Conservation (phyloP, 2,888 invertebrate species). For the Liodrosophila aerea region DNA sequence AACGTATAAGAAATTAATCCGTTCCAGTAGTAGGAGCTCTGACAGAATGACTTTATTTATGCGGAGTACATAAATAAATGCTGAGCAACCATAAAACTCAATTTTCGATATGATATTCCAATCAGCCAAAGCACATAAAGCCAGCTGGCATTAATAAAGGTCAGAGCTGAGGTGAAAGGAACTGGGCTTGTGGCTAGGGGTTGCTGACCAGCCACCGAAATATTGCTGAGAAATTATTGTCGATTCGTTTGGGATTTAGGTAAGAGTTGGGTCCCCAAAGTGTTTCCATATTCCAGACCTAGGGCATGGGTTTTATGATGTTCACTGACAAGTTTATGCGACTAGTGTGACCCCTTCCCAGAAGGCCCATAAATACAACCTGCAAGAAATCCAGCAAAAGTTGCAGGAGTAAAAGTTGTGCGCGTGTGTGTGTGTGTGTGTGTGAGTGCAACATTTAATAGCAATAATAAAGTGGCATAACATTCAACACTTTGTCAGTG, state of each 20-base stretch:
- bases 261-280: slow-evolving; percentile 24
- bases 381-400: slow-evolving; percentile 33
- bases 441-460: slow-evolving; percentile 48
- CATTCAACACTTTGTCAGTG: slow-evolving; percentile 76
- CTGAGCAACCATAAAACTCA: slow-evolving; percentile 55
- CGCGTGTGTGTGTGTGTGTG: background rate
- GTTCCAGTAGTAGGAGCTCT: no score
- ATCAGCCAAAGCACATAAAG: slow-evolving; percentile 81
- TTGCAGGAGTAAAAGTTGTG: slow-evolving; percentile 18
- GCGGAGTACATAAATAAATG: slow-evolving; percentile 35
- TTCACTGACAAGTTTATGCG: slow-evolving; percentile 77
- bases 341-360: slow-evolving; percentile 55
- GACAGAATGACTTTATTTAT: no score
- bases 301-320: slow-evolving; percentile 49
- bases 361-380: slow-evolving; percentile 71
- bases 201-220: slow-evolving; percentile 15
- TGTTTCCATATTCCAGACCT: slow-evolving; percentile 38
- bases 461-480: slow-evolving; percentile 71
- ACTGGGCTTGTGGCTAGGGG: background rate
- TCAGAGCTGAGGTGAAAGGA: slow-evolving; percentile 24
- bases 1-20: slow-evolving; percentile 79
- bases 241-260: slow-evolving; percentile 34
- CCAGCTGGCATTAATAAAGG: slow-evolving; percentile 75
- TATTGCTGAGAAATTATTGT: slow-evolving; percentile 22
- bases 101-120: slow-evolving; percentile 81